Evolutionary conservation across 2,888 invertebrate genomes (phyloP).

Genomic region (Lycaena phlaeas): DNA sequence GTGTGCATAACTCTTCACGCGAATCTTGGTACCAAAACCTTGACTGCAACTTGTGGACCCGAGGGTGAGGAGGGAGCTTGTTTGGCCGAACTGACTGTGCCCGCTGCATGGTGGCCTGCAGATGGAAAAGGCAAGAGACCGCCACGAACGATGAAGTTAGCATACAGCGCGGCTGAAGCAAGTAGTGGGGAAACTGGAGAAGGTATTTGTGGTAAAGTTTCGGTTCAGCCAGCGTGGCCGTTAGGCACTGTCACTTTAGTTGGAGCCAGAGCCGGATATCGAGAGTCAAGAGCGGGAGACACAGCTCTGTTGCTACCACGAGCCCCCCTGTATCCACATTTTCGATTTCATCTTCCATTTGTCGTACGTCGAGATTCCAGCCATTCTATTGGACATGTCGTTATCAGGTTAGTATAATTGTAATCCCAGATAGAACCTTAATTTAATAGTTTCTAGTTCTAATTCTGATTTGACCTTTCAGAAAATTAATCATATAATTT

Average conservation of each 20-base stretch:
- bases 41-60: conserved; percentile 94
- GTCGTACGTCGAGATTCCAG: conserved; percentile 83
- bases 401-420: conserved; percentile 81
- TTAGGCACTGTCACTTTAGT: conserved; percentile 80
- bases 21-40: conserved; percentile 69
- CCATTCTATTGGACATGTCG: conserved; percentile 82
- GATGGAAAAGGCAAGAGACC: conserved; percentile 76
- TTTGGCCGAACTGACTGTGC: conserved; percentile 89
- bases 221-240: conserved; percentile 78
- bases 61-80: conserved; percentile 95
- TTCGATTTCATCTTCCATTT: conserved; percentile 91
- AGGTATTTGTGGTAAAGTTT: conserved; percentile 80
- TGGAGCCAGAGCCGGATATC: conserved; percentile 85
- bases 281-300: conserved; percentile 87
- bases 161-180: conserved; percentile 92
- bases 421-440: no score
- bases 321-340: conserved; percentile 90
- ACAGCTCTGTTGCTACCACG: conserved; percentile 90
- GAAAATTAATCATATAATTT: no score
- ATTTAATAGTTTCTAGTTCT: no score
- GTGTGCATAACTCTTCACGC: conserved; percentile 89
- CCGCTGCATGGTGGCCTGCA: conserved; percentile 92
- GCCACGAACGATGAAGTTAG: conserved; percentile 83
- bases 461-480: no score
- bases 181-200: conserved; percentile 77